Base-by-base conservation (phyloP, 2,797 vertebrate species). In the Mormyrops attenuatus region DNA sequence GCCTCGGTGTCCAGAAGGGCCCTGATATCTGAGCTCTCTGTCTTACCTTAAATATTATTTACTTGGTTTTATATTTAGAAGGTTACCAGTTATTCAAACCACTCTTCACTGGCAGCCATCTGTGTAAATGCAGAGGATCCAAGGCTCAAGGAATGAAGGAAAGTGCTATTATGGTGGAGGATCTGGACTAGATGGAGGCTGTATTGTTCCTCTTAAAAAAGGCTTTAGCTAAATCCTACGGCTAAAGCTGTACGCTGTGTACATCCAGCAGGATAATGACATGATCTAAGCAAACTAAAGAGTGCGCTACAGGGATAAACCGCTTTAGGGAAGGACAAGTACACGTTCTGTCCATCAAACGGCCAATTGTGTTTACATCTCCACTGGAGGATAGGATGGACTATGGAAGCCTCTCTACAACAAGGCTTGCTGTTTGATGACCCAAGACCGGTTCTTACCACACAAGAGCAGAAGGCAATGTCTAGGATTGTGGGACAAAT, bases 1-100 rank as follows among this genome's bases (percentile, higher is more conserved):
- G 20, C 8, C 44, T 22, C 80, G 1, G 80, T 50, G n/a, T 80
- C 73, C 38, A 80, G 38, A 80, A 80, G 17, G 15, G 15, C 73
- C 38, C 73, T 44, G 73, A 80, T 44, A 80, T 80, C 38, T 41
- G 73, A 80, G 73, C 73, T 80, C 69, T 47, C 44, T 22, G 44
- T 82, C 38, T 82, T 82, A 82, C 44, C 44, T 82, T 82, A 82
- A 82, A 82, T 82, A 47, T 41, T 41, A 82, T 82, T 82, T 82
- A 82, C 77, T 69, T 34, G 63, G 34, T 80, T 38, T 38, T 80
- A 80, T 80, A 38, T 80, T 80, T 80, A 80, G 73, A 80, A 80
- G 73, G 30, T 80, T 80, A 80, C 73, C 73, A 80, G 73, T 80
- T 44, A 80, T 38, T 80, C 34, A 80, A 80, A 80, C 73, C 73